Conservation (phyloP, 2,797 vertebrate genomes). For the Coranthus polyacanthus region DNA sequence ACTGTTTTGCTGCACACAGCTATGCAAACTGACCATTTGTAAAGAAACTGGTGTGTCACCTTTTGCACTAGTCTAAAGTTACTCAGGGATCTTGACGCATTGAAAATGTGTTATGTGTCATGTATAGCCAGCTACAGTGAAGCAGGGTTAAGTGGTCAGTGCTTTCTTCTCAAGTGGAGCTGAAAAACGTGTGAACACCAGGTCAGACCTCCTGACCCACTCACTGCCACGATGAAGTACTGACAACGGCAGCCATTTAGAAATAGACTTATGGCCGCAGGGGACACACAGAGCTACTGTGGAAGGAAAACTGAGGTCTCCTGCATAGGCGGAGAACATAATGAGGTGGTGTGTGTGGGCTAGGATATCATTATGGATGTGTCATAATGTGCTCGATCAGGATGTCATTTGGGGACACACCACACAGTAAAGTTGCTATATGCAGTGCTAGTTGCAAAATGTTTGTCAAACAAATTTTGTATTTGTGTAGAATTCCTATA, state of each 20-base stretch:
- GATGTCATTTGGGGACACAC: conserved; percentile 55
- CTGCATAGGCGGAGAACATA: conserved; percentile 45
- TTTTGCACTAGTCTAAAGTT: neutral
- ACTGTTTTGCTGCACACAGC: no score
- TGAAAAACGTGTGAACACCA: conserved; percentile 60
- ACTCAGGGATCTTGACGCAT: neutral
- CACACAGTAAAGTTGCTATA: neutral
- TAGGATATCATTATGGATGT: conserved; percentile 63
- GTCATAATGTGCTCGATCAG: conserved; percentile 42
- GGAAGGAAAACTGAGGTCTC: conserved; percentile 52
- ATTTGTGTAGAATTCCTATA: conserved; percentile 32
- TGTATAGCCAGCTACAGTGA: conserved; percentile 7
- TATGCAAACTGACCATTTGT: neutral
- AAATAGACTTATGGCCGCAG: conserved; percentile 41
- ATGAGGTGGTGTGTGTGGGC: conserved; percentile 53
- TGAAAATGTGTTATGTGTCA: conserved; percentile 28
- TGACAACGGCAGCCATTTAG: conserved; percentile 58
- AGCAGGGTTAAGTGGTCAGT: conserved; percentile 70
- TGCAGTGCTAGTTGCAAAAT: conserved; percentile 7
- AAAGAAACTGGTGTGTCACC: neutral
- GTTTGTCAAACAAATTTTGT: conserved; percentile 40
- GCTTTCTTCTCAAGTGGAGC: conserved; percentile 65
- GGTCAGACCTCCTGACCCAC: conserved; percentile 61
- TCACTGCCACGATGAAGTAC: conserved; percentile 37
- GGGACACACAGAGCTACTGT: conserved; percentile 35